Base-by-base conservation (phyloP, 1,140 invertebrate species). In the Metaphire vulgaris region DNA sequence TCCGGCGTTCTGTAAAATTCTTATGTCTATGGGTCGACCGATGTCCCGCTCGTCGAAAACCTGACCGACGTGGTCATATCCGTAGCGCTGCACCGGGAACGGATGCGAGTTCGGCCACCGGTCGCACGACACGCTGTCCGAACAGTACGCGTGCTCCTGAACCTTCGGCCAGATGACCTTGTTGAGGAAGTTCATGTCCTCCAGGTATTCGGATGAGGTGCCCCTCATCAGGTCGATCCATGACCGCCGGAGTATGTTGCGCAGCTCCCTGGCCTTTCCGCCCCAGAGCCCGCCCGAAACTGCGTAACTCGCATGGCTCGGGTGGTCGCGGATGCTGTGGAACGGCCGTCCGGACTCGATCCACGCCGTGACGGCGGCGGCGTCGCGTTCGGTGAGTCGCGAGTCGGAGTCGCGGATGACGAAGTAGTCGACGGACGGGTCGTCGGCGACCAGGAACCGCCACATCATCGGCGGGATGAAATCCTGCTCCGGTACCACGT, bases 391-490 rank as follows among this genome's bases (percentile, higher is more conserved):
- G 6, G 74, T 78, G 12, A 78, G 41, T n/a, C 77, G 64, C 12
- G 77, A 69, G 64, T 78, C 77, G 6, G 66, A 68, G 64, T 78
- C 77, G 1, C 77, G 32, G 14, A 78, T 34, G 34, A 78, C 75
- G 33, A 78, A 78, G n/a, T 72, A n/a, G 56, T 78, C 77, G 2
- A 78, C 77, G n/a, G 56, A 75, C 12, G 65, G 30, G 56, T 78
- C 77, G 33, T 78, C 77, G 2, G 77, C 77, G 15, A 78, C 69
- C 16, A 78, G 77, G 56, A 78, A 78, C 12, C 77, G 64, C 77
- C 77, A 78, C 77, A 78, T 78, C 77, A 78, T 78, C 16, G 77
- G 77, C 66, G 77, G 77, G 1, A 78, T 65, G 16, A 70, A 75
- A 65, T 75, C 77, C 34, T 78, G 73, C 32, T 66, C 73, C 0